Percentiles rank a stretch among this genome's conserved stretches.
Evolutionary conservation across 2,888 invertebrate genomes (phyloP).

Genomic region (Parnassius mnemosyne): DNA sequence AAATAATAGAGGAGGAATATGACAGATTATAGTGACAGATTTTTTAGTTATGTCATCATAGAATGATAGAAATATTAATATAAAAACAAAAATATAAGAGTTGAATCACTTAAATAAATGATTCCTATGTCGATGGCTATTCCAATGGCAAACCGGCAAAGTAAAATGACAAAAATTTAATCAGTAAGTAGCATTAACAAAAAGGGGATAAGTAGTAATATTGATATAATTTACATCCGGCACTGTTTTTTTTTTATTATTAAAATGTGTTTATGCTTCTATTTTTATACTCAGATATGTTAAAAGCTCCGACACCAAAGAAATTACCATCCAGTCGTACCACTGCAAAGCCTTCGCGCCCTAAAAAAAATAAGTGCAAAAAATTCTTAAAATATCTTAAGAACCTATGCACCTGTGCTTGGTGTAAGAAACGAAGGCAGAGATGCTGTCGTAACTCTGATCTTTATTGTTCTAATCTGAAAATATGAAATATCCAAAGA

Average conservation of each 20-base stretch:
- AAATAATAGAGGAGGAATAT: neutral
- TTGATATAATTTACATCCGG: neutral
- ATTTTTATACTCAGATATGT: neutral
- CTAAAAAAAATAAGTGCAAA: neutral
- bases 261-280: neutral
- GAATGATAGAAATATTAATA: too few relatives aligned
- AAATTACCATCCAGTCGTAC: neutral
- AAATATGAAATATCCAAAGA: neutral
- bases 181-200: too few relatives aligned
- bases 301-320: neutral
- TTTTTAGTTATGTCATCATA: too few relatives aligned
- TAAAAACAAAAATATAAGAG: too few relatives aligned
- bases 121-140: too few relatives aligned
- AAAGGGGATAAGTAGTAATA: too few relatives aligned
- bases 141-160: too few relatives aligned
- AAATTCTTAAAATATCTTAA: conserved; percentile 1
- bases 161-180: too few relatives aligned
- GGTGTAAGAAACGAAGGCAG: neutral
- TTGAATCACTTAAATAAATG: too few relatives aligned
- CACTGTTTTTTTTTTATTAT: neutral
- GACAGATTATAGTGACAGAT: neutral
- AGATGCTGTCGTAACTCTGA: conserved; percentile 4
- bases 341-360: neutral
- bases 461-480: too few relatives aligned
- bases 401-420: neutral